These are phyloP conservation scores for Desoria tigrina DNA, from an alignment of 2,888 invertebrate species.

Conservation along the genomic window DNA sequence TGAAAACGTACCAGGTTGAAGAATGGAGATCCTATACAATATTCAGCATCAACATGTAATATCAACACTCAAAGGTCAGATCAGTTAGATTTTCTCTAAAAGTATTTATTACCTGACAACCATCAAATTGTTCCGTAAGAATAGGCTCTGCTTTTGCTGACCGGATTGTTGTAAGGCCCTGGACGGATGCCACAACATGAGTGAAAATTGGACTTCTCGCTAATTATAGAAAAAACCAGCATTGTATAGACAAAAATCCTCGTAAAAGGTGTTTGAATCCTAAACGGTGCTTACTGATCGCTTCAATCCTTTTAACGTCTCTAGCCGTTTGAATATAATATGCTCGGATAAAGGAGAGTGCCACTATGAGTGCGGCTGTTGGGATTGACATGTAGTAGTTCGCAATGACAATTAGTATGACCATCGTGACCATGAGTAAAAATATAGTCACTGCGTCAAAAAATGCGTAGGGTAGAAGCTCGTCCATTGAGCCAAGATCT, in stretches of 20 bases:
- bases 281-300: slow-evolving; percentile 56
- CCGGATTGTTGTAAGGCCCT: slow-evolving; percentile 87
- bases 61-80: too few species aligned
- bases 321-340: slow-evolving; percentile 79
- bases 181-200: slow-evolving; percentile 83
- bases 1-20: slow-evolving; percentile 87
- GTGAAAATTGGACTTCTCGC: slow-evolving; percentile 92
- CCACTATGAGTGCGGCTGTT: slow-evolving; percentile 67
- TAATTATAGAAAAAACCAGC: slow-evolving; percentile 56
- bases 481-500: slow-evolving; percentile 64
- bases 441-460: slow-evolving; percentile 62
- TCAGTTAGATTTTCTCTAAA: too few species aligned
- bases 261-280: background rate
- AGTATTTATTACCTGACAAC: slow-evolving; percentile 69
- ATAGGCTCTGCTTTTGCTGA: slow-evolving; percentile 80
- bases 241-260: background rate
- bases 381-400: slow-evolving; percentile 61
- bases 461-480: slow-evolving; percentile 67
- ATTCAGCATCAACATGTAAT: background rate
- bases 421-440: slow-evolving; percentile 58
- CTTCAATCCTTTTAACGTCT: slow-evolving; percentile 67
- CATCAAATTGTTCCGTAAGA: slow-evolving; percentile 74
- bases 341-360: slow-evolving; percentile 73
- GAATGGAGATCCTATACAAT: slow-evolving; percentile 64
- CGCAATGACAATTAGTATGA: slow-evolving; percentile 58